Evolutionary conservation across 2,797 vertebrate species (phyloP).

Genomic region (Falco berigora): DNA sequence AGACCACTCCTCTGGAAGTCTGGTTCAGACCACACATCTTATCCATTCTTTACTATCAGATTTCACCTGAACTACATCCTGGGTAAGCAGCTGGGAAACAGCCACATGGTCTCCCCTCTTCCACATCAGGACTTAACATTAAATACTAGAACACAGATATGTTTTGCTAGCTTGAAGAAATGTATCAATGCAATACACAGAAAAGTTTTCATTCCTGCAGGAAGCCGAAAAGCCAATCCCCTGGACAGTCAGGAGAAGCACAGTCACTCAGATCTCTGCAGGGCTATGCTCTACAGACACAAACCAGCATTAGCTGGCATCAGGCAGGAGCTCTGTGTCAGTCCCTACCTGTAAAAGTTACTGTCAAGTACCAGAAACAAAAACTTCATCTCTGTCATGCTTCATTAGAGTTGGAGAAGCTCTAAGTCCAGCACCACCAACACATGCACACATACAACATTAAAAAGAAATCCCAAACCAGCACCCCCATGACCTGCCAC

Average conservation of each 20-base stretch:
- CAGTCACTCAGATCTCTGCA: not conserved
- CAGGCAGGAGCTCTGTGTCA: not conserved
- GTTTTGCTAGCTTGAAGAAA: not conserved
- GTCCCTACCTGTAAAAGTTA: not conserved
- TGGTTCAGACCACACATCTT: not conserved
- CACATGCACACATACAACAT: not conserved
- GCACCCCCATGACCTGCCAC: not conserved
- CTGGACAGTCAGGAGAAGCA: not conserved
- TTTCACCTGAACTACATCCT: not conserved
- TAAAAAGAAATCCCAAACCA: not conserved
- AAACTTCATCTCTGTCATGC: not conserved
- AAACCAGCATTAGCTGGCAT: not conserved
- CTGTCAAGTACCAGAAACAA: not conserved
- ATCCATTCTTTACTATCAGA: not conserved
- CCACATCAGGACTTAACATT: not conserved
- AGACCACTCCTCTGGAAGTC: not conserved
- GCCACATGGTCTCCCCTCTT: not conserved
- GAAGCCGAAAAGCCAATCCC: not conserved
- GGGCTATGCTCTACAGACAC: not conserved
- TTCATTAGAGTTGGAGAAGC: not conserved
- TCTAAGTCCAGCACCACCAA: not conserved
- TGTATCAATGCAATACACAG: not conserved
- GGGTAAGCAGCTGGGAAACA: not conserved
- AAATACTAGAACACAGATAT: too few relatives aligned
- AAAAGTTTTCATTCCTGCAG: not conserved